phyloP scores from a whole-genome alignment of 2,888 invertebrate genomes.

The Leptopterna dolabrata region DNA sequence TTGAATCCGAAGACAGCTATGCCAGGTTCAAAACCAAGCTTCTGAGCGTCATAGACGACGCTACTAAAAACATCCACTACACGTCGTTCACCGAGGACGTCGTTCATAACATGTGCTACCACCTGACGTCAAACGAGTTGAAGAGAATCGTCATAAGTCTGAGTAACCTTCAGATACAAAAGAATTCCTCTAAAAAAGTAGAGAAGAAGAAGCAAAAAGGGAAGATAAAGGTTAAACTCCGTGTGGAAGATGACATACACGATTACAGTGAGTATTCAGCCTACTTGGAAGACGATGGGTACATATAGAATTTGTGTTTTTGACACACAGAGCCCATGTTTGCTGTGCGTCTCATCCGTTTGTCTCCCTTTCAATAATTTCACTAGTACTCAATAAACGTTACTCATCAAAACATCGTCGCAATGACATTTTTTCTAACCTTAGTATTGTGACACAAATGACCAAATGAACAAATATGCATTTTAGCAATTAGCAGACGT shows the following conservation, averaged over 20 bases:
- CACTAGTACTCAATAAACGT: slow-evolving; percentile 34
- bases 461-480: no score
- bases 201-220: slow-evolving; percentile 40
- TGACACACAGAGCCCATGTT: neutral
- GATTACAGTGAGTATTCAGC: slow-evolving; percentile 34
- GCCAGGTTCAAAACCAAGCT: slow-evolving; percentile 25
- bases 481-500: no score
- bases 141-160: slow-evolving; percentile 45
- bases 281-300: slow-evolving; percentile 29
- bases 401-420: neutral
- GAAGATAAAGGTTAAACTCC: slow-evolving; percentile 35
- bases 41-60: neutral
- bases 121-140: slow-evolving; percentile 42
- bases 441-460: no score
- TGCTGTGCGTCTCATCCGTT: slow-evolving; percentile 3
- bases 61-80: slow-evolving; percentile 24
- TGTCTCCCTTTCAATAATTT: slow-evolving; percentile 14
- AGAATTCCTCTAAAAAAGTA: slow-evolving; percentile 12
- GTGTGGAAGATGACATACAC: slow-evolving; percentile 33
- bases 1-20: slow-evolving; percentile 23
- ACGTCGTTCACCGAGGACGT: slow-evolving; percentile 33
- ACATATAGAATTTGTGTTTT: neutral
- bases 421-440: no score
- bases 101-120: slow-evolving; percentile 19
- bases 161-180: slow-evolving; percentile 49